Percentiles rank a stretch among this genome's conserved stretches.
phyloP scores from a whole-genome alignment of 2,888 invertebrate species.

The Geotrupes spiniger region DNA sequence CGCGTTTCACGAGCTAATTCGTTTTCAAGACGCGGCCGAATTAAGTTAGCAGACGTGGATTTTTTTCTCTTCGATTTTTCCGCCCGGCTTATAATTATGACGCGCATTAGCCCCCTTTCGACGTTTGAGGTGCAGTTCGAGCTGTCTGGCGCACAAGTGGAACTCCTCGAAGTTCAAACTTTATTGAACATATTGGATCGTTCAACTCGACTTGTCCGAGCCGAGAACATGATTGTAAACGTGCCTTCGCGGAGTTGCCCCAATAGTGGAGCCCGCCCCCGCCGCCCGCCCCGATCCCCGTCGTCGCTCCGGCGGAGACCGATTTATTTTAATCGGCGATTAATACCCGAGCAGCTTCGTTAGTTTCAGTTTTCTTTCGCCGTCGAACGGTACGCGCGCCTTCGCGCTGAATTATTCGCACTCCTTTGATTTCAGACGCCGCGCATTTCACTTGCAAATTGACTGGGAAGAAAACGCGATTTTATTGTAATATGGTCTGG shows the following conservation, averaged over 20 bases:
- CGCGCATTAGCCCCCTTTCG: too few species aligned
- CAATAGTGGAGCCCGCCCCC: slow-evolving; percentile 14
- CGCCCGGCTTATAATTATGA: too few species aligned
- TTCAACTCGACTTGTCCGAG: slow-evolving; percentile 26
- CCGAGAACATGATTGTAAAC: slow-evolving; percentile 16
- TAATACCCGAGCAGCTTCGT: too few species aligned
- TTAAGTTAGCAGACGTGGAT: too few species aligned
- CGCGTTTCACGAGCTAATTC: too few species aligned
- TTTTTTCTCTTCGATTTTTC: too few species aligned
- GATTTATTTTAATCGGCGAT: too few species aligned
- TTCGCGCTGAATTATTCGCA: neutral
- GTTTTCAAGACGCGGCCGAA: too few species aligned
- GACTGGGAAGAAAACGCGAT: neutral
- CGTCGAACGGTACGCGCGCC: too few species aligned
- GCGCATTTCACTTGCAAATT: neutral
- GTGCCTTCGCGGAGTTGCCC: slow-evolving; percentile 16
- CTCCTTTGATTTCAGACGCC: neutral
- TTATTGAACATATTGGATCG: slow-evolving; percentile 31
- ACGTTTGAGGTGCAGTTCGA: neutral
- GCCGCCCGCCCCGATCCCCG: neutral
- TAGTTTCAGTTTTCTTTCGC: too few species aligned
- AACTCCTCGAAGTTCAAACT: slow-evolving; percentile 26
- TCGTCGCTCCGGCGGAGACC: too few species aligned
- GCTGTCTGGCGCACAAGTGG: slow-evolving; percentile 21
- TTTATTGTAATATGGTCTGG: too few species aligned